phyloP scores from a whole-genome alignment of 2,113 vertebrate species.

The Melanotaenia duboulayi region DNA sequence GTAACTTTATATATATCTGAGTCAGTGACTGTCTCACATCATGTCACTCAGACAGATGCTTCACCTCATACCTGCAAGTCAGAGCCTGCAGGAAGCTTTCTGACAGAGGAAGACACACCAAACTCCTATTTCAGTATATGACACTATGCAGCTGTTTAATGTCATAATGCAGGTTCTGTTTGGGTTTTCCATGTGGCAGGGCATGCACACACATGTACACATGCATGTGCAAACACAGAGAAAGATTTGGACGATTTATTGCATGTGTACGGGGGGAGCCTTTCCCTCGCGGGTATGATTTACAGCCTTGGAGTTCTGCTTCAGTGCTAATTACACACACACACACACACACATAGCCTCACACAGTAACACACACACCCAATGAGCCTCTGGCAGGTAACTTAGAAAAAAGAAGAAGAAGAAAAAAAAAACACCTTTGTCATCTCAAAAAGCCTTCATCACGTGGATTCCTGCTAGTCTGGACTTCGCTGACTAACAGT shows the following conservation, averaged over 20 bases:
- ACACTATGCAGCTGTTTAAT: no score
- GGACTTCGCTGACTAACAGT: slow-evolving; percentile 33
- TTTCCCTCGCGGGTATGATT: slow-evolving; percentile 65
- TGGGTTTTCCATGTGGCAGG: slow-evolving; percentile 19
- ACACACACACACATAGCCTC: slow-evolving; percentile 59
- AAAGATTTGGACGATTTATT: slow-evolving; percentile 6
- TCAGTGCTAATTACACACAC: slow-evolving; percentile 73
- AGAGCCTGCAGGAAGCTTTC: no score
- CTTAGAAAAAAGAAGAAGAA: slow-evolving; percentile 5
- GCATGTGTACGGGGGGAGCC: slow-evolving; percentile 6
- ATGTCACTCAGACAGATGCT: no score
- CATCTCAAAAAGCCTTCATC: slow-evolving; percentile 60
- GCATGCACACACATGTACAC: neutral
- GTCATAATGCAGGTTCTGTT: no score
- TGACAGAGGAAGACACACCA: no score
- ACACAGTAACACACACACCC: slow-evolving; percentile 39
- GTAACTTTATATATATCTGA: no score
- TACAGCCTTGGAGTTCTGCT: slow-evolving; percentile 57
- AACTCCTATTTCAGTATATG: no score
- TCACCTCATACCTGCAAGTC: no score
- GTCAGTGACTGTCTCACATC: no score
- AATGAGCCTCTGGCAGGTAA: slow-evolving; percentile 51
- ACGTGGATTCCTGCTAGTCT: slow-evolving; percentile 29
- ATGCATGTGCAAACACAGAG: neutral
- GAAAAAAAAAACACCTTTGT: slow-evolving; percentile 48